Percentiles rank a stretch among this genome's conserved stretches.
phyloP scores from a whole-genome alignment of 2,113 vertebrate species.

The Ceuthmochares aereus region DNA sequence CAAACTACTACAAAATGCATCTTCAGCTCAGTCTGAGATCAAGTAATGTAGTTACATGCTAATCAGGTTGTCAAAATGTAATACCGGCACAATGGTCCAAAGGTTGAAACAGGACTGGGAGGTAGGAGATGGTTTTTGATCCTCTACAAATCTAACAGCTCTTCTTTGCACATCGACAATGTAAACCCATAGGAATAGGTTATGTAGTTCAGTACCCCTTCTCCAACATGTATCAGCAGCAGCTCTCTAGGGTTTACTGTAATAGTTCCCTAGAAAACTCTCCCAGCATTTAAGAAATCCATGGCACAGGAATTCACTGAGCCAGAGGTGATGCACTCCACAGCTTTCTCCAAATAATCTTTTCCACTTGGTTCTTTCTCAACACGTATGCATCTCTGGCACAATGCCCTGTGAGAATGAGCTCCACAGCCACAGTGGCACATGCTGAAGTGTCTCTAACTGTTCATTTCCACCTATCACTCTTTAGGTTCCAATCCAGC shows the following conservation, averaged over 20 bases:
- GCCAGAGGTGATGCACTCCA: not conserved
- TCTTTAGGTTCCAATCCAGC: not conserved
- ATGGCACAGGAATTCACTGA: not conserved
- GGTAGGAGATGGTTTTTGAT: not conserved
- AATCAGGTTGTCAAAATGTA: constrained; percentile 15
- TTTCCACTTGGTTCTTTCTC: not conserved
- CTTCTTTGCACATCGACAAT: not conserved
- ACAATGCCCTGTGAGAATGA: not conserved
- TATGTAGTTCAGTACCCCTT: accelerated
- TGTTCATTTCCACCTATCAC: not conserved
- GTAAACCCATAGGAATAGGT: not conserved
- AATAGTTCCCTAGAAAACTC: not conserved
- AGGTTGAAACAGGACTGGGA: not conserved
- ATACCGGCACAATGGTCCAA: not conserved
- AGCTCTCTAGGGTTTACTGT: not conserved
- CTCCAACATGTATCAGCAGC: not conserved
- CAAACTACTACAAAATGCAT: not conserved
- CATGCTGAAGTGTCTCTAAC: not conserved
- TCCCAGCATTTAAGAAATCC: not conserved
- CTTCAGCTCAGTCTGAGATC: not conserved
- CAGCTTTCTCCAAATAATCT: not conserved
- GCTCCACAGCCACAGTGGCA: not conserved
- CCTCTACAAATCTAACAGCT: not conserved
- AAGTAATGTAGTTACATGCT: not conserved
- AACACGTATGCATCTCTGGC: not conserved